phyloP scores from a whole-genome alignment of 2,797 vertebrate genomes.

The Poeciliopsis paucimaculata region DNA sequence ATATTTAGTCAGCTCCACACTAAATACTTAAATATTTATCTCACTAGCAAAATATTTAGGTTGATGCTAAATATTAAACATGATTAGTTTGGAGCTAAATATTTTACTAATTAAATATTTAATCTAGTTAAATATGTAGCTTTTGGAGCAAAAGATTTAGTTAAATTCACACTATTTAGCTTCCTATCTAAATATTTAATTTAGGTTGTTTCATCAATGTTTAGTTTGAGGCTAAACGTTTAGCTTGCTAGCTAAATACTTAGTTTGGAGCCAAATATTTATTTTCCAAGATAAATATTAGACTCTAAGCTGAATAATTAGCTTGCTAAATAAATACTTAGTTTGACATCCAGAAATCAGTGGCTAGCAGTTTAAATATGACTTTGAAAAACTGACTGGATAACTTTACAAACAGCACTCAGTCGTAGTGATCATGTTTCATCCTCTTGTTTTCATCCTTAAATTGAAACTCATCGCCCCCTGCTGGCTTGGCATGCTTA shows the following conservation, averaged over 20 bases:
- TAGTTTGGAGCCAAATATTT: neutral
- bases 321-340: neutral
- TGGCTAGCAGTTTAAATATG: too few relatives aligned
- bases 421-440: neutral
- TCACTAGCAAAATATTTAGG: too few relatives aligned
- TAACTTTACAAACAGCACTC: neutral
- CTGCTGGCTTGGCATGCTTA: slow-evolving; percentile 1
- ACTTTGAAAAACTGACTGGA: neutral
- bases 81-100: neutral
- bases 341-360: neutral
- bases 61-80: neutral
- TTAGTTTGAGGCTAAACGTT: too few relatives aligned
- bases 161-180: neutral
- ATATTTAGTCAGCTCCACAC: too few relatives aligned
- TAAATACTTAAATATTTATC: too few relatives aligned
- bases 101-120: neutral
- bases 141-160: neutral
- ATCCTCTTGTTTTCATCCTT: neutral
- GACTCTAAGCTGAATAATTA: neutral
- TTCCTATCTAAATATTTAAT: neutral
- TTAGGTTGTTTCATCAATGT: neutral
- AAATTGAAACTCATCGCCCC: neutral
- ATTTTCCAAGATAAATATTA: neutral
- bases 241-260: neutral
- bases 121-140: neutral